A percentile compares a stretch with the other conserved stretches of the same genome.
phyloP scores from a whole-genome alignment of 2,797 vertebrate genomes.

The Ptychobarbus kaznakovi region DNA sequence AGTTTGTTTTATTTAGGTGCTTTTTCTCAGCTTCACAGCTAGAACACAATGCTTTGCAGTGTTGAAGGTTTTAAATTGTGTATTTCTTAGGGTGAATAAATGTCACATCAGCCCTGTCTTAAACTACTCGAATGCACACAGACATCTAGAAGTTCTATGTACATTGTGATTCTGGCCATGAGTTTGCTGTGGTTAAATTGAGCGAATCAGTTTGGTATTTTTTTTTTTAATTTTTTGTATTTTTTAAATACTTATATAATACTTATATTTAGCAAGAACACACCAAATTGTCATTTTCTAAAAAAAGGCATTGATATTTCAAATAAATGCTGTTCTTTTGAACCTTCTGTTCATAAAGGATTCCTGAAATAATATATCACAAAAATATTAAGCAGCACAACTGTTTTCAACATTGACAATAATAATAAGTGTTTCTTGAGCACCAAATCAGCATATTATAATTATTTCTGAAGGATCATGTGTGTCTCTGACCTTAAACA shows the following conservation, averaged over 20 bases:
- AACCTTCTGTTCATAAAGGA: not conserved
- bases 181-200: not conserved
- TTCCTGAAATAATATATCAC: not conserved
- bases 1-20: constrained; percentile 13
- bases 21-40: not conserved
- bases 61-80: constrained; percentile 5
- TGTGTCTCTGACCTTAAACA: not conserved
- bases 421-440: not conserved
- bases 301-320: not conserved
- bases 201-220: not conserved
- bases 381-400: not conserved
- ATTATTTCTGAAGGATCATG: not conserved
- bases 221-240: too few species aligned
- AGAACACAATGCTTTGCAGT: not conserved
- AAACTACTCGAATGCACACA: not conserved
- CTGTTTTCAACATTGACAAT: too few species aligned
- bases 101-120: not conserved
- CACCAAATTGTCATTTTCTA: not conserved
- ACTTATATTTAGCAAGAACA: not conserved
- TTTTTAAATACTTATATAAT: not conserved
- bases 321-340: not conserved
- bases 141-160: not conserved
- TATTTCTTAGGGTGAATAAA: not conserved
- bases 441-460: not conserved
- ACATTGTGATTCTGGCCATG: not conserved